Evolutionary conservation across 2,888 invertebrate species (phyloP).

Genomic region (Barypeithes pellucidus): DNA sequence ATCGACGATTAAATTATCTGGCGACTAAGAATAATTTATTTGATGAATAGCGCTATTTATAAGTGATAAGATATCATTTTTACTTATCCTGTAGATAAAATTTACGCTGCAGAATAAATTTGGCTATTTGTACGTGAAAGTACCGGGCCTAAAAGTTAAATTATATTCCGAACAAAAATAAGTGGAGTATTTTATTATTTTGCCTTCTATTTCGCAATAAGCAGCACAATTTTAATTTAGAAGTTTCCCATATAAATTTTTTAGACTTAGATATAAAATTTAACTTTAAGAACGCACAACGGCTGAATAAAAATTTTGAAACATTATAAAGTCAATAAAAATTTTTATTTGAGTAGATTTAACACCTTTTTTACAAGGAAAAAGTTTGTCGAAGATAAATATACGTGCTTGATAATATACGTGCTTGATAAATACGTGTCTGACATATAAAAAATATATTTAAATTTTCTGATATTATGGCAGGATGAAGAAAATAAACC

Average conservation of each 20-base stretch:
- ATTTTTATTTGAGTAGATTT: not conserved
- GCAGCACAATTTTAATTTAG: not conserved
- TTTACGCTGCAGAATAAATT: too few species aligned
- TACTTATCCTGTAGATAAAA: too few species aligned
- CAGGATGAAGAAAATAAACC: not conserved
- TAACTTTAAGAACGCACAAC: not conserved
- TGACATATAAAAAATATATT: not conserved
- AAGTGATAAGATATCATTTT: too few species aligned
- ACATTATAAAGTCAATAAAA: not conserved
- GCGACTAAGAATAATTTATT: too few species aligned
- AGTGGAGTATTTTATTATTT: not conserved
- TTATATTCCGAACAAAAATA: not conserved
- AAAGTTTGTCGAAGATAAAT: not conserved
- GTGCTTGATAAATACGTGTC: not conserved
- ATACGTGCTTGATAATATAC: not conserved
- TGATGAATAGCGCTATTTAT: too few species aligned
- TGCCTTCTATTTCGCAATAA: not conserved
- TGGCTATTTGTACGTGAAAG: too few species aligned
- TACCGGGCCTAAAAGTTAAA: too few species aligned
- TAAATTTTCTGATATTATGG: not conserved
- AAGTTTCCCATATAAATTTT: not conserved
- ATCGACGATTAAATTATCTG: too few species aligned
- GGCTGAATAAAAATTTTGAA: not conserved
- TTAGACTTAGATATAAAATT: not conserved
- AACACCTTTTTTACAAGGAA: not conserved